Conservation (phyloP, 2,888 invertebrate species). For the Drosophila aldrichi region DNA sequence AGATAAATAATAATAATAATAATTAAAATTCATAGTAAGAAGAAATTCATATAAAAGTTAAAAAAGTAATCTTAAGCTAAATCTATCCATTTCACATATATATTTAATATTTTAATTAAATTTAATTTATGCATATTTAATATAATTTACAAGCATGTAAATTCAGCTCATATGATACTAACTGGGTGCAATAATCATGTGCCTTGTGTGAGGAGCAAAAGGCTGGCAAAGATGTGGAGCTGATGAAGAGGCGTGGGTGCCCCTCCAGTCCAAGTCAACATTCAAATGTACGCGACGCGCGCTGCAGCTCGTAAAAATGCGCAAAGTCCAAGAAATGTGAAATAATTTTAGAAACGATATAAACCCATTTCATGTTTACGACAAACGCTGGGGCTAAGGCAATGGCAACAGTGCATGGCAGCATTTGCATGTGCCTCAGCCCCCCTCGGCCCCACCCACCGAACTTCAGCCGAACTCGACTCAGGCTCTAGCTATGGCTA, state of each 20-base stretch:
- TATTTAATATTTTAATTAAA: no score
- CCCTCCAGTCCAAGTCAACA: constrained; percentile 23
- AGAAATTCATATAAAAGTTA: no score
- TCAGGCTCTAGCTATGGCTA: neutral
- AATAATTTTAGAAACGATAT: constrained; percentile 83
- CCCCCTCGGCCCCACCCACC: neutral
- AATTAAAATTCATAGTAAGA: no score
- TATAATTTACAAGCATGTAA: neutral
- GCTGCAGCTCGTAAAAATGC: constrained; percentile 78
- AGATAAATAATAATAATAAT: no score
- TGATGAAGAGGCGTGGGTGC: constrained; percentile 25
- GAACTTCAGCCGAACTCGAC: neutral
- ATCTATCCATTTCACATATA: no score
- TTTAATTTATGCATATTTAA: neutral
- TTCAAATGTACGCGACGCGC: constrained; percentile 48
- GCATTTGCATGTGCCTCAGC: constrained; percentile 68
- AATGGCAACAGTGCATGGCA: constrained; percentile 36
- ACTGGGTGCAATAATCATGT: neutral
- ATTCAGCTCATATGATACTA: no score
- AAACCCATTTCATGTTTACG: constrained; percentile 84
- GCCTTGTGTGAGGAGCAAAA: neutral
- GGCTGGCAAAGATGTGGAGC: constrained; percentile 14
- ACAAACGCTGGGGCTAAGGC: constrained; percentile 57
- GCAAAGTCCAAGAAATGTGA: constrained; percentile 83
- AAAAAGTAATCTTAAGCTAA: no score